These are phyloP conservation scores for Trematomus bernacchii DNA, from an alignment of 2,797 vertebrate genomes.

Conservation along the genomic window DNA sequence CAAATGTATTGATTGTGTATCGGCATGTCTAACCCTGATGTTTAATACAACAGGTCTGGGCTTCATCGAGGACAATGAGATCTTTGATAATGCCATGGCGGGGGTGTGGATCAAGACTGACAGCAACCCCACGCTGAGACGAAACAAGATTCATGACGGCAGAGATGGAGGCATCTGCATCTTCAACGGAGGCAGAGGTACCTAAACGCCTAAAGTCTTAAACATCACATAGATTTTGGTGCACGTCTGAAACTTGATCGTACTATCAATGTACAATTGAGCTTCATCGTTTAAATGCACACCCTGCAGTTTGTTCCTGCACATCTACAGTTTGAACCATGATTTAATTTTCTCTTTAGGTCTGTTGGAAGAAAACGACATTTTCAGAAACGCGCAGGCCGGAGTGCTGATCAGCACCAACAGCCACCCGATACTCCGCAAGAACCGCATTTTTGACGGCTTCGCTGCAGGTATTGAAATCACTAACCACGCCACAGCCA, in stretches of 20 bases:
- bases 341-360: constrained; percentile 76
- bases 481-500: constrained; percentile 99
- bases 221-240: neutral
- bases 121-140: constrained; percentile 98
- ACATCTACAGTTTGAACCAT: neutral
- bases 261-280: neutral
- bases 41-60: constrained; percentile 89
- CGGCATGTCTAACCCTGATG: neutral
- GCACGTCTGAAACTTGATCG: neutral
- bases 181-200: constrained; percentile 99
- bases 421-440: constrained; percentile 96
- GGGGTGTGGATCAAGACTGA: constrained; percentile 99
- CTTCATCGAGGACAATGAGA: constrained; percentile 99
- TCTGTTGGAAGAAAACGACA: constrained; percentile 98
- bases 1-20: accelerated
- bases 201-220: too few relatives aligned
- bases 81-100: constrained; percentile 99
- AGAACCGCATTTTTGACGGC: constrained; percentile 99
- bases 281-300: neutral
- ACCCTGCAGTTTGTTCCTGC: neutral
- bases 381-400: constrained; percentile 99
- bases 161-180: constrained; percentile 99
- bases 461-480: constrained; percentile 99
- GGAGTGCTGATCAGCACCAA: constrained; percentile 99
- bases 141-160: constrained; percentile 99